Conservation (phyloP, 2,797 vertebrate genomes). For the Silurus aristotelis region DNA sequence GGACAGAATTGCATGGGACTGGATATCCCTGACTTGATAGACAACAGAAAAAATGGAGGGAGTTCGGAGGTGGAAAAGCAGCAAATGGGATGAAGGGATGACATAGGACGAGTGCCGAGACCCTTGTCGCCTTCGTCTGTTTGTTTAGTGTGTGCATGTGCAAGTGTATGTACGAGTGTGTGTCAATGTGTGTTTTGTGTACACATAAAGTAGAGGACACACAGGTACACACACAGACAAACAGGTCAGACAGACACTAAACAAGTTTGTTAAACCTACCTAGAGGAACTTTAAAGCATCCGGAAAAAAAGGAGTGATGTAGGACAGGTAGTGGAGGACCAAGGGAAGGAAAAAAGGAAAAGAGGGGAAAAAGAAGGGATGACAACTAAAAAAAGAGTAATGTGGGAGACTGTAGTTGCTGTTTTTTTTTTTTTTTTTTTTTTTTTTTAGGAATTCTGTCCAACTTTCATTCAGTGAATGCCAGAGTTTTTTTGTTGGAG, state of each 20-base stretch:
- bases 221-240: conserved; percentile 74
- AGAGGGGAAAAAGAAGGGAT: conserved; percentile 62
- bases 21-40: conserved; percentile 40
- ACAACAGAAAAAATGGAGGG: conserved; percentile 64
- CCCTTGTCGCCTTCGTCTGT: conserved; percentile 21
- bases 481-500: conserved; percentile 68
- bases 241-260: conserved; percentile 82
- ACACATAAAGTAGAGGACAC: conserved; percentile 70
- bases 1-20: conserved; percentile 24
- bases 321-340: conserved; percentile 52
- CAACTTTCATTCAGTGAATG: conserved; percentile 70
- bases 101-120: conserved; percentile 58
- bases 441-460: conserved; percentile 72
- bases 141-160: conserved; percentile 59
- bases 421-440: conserved; percentile 23
- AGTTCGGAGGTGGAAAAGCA: conserved; percentile 57
- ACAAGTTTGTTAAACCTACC: conserved; percentile 80
- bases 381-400: conserved; percentile 63
- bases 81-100: conserved; percentile 55
- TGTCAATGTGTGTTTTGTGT: conserved; percentile 80
- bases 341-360: conserved; percentile 66
- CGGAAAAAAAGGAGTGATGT: conserved; percentile 69
- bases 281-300: conserved; percentile 82
- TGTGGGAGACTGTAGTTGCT: conserved; percentile 41
- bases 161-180: conserved; percentile 70